phyloP scores from a whole-genome alignment of 1,140 invertebrate genomes.

The Euura lappo region DNA sequence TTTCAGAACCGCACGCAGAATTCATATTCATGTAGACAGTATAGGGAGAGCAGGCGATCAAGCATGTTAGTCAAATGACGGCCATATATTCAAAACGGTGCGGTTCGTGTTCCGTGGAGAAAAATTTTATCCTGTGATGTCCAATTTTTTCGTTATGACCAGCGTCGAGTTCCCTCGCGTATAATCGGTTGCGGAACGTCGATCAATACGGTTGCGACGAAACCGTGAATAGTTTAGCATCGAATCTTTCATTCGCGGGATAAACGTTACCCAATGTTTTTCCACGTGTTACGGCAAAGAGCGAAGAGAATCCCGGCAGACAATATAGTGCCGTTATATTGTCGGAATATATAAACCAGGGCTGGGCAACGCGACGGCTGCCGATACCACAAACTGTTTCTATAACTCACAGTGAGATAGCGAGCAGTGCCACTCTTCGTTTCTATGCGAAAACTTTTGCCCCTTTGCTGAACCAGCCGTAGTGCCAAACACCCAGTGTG shows the following conservation, averaged over 20 bases:
- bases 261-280: too few relatives aligned
- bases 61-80: background rate
- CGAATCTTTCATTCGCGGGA: too few relatives aligned
- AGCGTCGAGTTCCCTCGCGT: too few relatives aligned
- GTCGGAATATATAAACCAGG: conserved; percentile 29
- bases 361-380: conserved; percentile 23
- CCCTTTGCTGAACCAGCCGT: background rate
- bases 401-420: conserved; percentile 33
- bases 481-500: background rate
- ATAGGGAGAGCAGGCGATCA: background rate
- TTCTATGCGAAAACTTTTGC: background rate
- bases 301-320: too few relatives aligned
- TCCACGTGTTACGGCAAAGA: too few relatives aligned
- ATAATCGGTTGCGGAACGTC: too few relatives aligned
- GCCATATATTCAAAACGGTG: background rate
- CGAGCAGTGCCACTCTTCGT: background rate
- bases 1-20: background rate
- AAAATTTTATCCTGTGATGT: conserved; percentile 8
- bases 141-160: background rate
- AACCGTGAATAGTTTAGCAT: too few relatives aligned
- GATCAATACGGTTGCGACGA: too few relatives aligned
- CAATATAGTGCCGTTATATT: conserved; percentile 18
- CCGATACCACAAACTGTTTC: conserved; percentile 35
- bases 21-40: background rate
- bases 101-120: background rate